These are phyloP conservation scores for Drosophila formosana DNA, from an alignment of 2,888 invertebrate species.

Conservation along the genomic window DNA sequence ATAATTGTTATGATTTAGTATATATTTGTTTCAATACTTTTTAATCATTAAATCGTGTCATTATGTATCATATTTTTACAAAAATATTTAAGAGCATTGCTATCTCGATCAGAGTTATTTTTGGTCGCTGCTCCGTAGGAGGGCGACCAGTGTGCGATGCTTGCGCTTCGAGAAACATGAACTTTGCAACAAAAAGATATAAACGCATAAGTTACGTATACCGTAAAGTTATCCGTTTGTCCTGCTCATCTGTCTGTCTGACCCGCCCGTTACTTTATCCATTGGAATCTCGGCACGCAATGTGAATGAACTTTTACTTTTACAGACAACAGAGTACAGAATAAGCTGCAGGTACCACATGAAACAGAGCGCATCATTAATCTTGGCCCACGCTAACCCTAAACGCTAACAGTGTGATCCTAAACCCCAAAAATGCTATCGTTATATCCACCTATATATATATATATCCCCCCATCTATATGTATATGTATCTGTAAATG, in stretches of 20 bases:
- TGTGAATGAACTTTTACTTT: slow-evolving; percentile 80
- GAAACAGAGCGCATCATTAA: slow-evolving; percentile 29
- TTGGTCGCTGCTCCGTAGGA: too few species aligned
- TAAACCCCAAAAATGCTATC: background rate
- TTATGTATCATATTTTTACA: too few species aligned
- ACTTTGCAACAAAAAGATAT: slow-evolving; percentile 37
- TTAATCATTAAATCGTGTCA: too few species aligned
- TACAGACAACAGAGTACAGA: background rate
- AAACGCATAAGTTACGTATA: slow-evolving; percentile 53
- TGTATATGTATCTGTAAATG: too few species aligned
- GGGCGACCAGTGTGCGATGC: too few species aligned
- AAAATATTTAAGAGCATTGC: too few species aligned
- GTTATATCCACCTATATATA: background rate
- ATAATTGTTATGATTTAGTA: too few species aligned
- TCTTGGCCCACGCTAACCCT: slow-evolving; percentile 14
- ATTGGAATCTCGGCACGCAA: slow-evolving; percentile 37
- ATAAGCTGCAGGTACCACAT: slow-evolving; percentile 53
- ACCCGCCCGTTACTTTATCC: slow-evolving; percentile 17
- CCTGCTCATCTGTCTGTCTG: slow-evolving; percentile 5
- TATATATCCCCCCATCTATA: background rate
- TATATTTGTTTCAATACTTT: too few species aligned
- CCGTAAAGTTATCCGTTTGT: slow-evolving; percentile 27
- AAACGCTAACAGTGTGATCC: background rate
- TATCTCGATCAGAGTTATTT: too few species aligned
- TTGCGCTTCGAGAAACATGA: background rate